Evolutionary conservation across 2,113 vertebrate genomes (phyloP).

Genomic region (Serinus canaria): DNA sequence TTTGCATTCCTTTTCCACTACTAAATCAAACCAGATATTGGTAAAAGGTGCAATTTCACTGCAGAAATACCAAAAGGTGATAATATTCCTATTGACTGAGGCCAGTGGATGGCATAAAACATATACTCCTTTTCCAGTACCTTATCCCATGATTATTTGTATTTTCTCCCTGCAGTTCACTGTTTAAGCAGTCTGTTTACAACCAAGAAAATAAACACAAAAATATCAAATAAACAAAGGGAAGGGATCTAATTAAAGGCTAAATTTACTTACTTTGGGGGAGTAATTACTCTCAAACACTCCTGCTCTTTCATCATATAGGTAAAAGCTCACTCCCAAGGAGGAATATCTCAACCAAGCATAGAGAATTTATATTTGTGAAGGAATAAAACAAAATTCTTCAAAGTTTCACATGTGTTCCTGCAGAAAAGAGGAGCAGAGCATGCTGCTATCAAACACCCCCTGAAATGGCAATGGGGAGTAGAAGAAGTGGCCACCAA

Average conservation of each 20-base stretch:
- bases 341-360: background rate
- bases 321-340: background rate
- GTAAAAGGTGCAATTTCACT: slow-evolving; percentile 56
- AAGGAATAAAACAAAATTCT: background rate
- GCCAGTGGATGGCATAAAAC: slow-evolving; percentile 14
- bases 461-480: accelerated
- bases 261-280: background rate
- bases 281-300: background rate
- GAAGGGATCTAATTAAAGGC: background rate
- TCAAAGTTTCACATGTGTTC: background rate
- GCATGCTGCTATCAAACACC: background rate
- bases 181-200: background rate
- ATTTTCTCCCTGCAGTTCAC: background rate
- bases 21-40: slow-evolving; percentile 76
- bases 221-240: slow-evolving; percentile 25
- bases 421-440: background rate
- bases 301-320: background rate
- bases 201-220: background rate
- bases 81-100: slow-evolving; percentile 42
- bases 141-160: background rate
- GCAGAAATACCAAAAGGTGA: slow-evolving; percentile 54
- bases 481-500: background rate
- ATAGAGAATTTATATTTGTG: background rate
- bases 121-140: background rate
- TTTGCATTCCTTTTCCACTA: slow-evolving; percentile 62